Evolutionary conservation across 2,113 vertebrate species (phyloP).

Genomic region (Puntigrus tetrazona): DNA sequence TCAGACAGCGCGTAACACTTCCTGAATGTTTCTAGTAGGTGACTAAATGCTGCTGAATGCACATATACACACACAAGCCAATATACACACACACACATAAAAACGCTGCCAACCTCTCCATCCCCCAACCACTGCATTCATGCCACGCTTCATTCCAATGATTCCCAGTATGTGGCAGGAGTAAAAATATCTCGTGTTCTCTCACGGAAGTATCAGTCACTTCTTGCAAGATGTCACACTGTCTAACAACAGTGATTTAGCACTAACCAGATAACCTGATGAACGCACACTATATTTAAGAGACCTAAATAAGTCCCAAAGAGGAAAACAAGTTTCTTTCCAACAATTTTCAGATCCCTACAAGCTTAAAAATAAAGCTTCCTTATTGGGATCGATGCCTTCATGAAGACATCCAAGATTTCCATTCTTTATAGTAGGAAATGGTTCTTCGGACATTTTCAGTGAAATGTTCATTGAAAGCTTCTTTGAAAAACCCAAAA

Average conservation of each 20-base stretch:
- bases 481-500: neutral
- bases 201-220: constrained; percentile 59
- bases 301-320: neutral
- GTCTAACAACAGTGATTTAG: constrained; percentile 63
- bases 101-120: neutral
- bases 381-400: neutral
- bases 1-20: constrained; percentile 15
- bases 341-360: neutral
- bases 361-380: neutral
- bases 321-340: neutral
- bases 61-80: neutral
- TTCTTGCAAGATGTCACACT: constrained; percentile 44
- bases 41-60: constrained; percentile 9
- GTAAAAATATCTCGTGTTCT: constrained; percentile 68
- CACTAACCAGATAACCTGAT: constrained; percentile 46
- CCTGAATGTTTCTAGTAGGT: neutral
- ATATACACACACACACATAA: neutral
- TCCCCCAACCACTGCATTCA: constrained; percentile 19
- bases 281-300: neutral
- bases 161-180: constrained; percentile 32
- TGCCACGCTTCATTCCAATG: constrained; percentile 24
- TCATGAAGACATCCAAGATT: neutral
- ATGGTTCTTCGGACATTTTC: neutral
- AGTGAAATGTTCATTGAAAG: too few relatives aligned
- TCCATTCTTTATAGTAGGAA: neutral